Evolutionary conservation across 2,797 vertebrate genomes (phyloP), one percentile per base, ranked within the genome.

Genomic region (Artibeus jamaicensis): DNA sequence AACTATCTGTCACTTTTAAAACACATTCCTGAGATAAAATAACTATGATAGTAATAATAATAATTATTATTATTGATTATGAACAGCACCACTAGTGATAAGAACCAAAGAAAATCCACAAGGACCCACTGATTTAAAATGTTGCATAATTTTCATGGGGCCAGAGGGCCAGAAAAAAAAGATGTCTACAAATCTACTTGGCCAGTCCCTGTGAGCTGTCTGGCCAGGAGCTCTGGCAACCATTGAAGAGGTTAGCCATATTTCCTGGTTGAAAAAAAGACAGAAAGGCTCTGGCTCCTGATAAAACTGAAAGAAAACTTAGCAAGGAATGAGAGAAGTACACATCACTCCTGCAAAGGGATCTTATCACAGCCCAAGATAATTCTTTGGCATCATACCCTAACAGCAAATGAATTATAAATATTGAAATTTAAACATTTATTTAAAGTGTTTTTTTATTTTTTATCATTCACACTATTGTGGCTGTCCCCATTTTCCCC

Each of bases 1-100:
- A 59, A 59, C 57, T 11, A 26, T 57, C 55, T 62, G 44, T 94
- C n/a, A 48, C 39, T 70, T 82, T 67, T 77, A 70, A 48, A 93
- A 39, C 4, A 15, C 22, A 34, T 34, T 89, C 22, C 59, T 70
- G 55, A 83, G 71, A 76, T 59, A 68, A 92, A 94, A 78, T 55
- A 68, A 67, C 76, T 82, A 48, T 32, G 65, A 32, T 55, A 50
- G 5, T 24, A 44, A 73, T 14, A 74, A 73, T 14, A 74, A 37
- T 57, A 65, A 14, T 19, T 18, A 18, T 42, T 8, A 71, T 59
- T 24, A 53, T 39, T 16, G 19, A 68, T 59, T 16, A 19, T 9
- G 4, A 46, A 48, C 2, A 29, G 18, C 62, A 29, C 29, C 11
- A 37, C 34, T 9, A 34, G 10, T 7, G 39, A 24, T 22, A 76